phyloP scores from a whole-genome alignment of 2,888 invertebrate species.

The Drosophila anomelani region DNA sequence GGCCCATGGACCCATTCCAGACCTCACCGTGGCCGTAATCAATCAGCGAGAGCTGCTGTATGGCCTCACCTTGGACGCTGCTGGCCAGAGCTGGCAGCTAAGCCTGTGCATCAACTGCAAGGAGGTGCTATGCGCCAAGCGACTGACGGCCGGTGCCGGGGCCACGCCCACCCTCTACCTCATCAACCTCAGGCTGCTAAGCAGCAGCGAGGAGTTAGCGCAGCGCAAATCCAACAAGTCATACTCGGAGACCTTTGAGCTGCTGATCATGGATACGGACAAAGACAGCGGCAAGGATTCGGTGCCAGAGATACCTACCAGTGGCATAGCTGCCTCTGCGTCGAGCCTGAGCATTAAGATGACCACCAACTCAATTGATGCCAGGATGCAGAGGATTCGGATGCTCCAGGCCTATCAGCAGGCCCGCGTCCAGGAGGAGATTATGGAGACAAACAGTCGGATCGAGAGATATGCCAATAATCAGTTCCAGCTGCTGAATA shows the following conservation, averaged over 20 bases:
- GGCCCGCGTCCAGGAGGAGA: slow-evolving; percentile 89
- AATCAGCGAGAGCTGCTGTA: slow-evolving; percentile 80
- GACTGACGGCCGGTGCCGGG: slow-evolving; percentile 40
- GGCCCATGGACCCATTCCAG: slow-evolving; percentile 81
- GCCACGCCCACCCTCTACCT: slow-evolving; percentile 66
- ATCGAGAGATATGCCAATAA: slow-evolving; percentile 91
- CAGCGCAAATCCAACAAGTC: slow-evolving; percentile 87
- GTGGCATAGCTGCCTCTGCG: slow-evolving; percentile 39
- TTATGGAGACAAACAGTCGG: slow-evolving; percentile 89
- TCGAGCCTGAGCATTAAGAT: slow-evolving; percentile 59
- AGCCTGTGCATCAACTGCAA: slow-evolving; percentile 83
- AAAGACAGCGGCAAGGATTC: slow-evolving; percentile 81
- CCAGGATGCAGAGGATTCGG: slow-evolving; percentile 68
- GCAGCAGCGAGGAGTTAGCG: slow-evolving; percentile 87
- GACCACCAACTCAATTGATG: slow-evolving; percentile 46
- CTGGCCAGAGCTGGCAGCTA: slow-evolving; percentile 77
- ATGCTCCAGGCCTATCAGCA: slow-evolving; percentile 87
- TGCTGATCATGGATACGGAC: slow-evolving; percentile 86
- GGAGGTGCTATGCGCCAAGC: slow-evolving; percentile 80
- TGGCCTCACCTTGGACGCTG: slow-evolving; percentile 69
- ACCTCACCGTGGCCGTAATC: slow-evolving; percentile 76
- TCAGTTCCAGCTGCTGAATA: slow-evolving; percentile 90
- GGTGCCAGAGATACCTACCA: slow-evolving; percentile 83
- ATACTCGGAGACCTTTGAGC: slow-evolving; percentile 90
- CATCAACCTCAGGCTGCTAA: slow-evolving; percentile 82